phyloP scores from a whole-genome alignment of 2,888 invertebrate species.

The Lucinisca nassula region DNA sequence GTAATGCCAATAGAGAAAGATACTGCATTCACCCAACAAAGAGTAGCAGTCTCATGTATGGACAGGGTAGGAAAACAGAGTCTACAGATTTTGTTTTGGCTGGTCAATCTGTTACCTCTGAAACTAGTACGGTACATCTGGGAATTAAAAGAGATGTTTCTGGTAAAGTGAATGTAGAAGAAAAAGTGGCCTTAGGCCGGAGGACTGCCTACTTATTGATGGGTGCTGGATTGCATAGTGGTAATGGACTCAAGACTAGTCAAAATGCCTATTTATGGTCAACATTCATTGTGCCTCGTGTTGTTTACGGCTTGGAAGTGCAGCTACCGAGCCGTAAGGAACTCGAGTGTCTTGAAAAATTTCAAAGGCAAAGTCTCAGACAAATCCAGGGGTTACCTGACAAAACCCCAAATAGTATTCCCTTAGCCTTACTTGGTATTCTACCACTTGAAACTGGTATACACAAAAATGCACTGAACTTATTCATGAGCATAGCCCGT shows the following conservation, averaged over 20 bases:
- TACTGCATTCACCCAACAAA: conserved; percentile 2
- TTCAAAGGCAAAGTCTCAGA: neutral
- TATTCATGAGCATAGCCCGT: neutral
- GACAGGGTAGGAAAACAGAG: neutral
- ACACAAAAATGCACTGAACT: conserved; percentile 10
- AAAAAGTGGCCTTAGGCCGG: neutral
- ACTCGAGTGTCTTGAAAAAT: neutral
- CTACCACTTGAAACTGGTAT: neutral
- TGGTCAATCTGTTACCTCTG: neutral
- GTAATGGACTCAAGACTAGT: neutral
- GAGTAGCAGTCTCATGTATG: neutral
- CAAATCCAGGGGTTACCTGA: conserved; percentile 20
- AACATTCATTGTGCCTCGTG: conserved; percentile 9
- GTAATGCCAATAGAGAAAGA: neutral
- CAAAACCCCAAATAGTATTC: too few species aligned
- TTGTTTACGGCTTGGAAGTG: conserved; percentile 17
- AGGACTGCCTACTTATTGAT: conserved; percentile 18
- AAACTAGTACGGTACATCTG: neutral
- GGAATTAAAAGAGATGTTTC: neutral
- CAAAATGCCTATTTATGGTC: conserved; percentile 1
- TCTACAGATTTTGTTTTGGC: neutral
- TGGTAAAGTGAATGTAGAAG: conserved; percentile 1
- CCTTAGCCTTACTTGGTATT: too few species aligned
- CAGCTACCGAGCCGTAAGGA: neutral
- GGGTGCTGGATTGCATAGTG: conserved; percentile 14